These are phyloP conservation scores for Oscheius sp. DNA, from an alignment of 2,888 invertebrate species.

Conservation along the genomic window DNA sequence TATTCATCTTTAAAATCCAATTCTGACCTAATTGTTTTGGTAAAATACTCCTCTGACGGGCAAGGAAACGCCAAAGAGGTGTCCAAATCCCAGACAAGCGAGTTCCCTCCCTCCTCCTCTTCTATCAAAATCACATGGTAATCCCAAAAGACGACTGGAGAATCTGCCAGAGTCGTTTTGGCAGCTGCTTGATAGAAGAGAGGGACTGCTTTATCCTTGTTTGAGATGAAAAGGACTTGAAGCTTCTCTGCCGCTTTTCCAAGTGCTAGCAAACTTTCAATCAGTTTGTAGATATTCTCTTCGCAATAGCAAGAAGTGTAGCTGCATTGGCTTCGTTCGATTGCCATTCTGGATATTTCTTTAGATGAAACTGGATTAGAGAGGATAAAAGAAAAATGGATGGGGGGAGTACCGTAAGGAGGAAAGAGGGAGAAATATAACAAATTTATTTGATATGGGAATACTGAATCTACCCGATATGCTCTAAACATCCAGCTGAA, in stretches of 20 bases:
- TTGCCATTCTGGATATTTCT: neutral
- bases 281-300: slow-evolving; percentile 46
- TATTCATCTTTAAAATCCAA: slow-evolving; percentile 27
- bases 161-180: neutral
- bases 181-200: slow-evolving; percentile 37
- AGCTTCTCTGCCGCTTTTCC: slow-evolving; percentile 11
- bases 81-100: slow-evolving; percentile 48
- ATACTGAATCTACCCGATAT: neutral
- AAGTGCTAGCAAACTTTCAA: slow-evolving; percentile 14
- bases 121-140: slow-evolving; percentile 52
- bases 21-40: neutral
- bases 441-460: neutral
- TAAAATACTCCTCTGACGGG: slow-evolving; percentile 27
- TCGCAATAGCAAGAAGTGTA: slow-evolving; percentile 51
- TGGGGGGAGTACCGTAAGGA: neutral
- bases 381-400: neutral
- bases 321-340: neutral
- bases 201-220: slow-evolving; percentile 31
- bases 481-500: slow-evolving; percentile 44
- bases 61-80: slow-evolving; percentile 35
- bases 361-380: neutral
- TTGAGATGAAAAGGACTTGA: slow-evolving; percentile 46
- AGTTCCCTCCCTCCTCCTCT: neutral
- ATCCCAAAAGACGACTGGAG: slow-evolving; percentile 45
- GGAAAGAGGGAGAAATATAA: neutral